Evolutionary conservation across 2,797 vertebrate genomes (phyloP), one percentile per base, ranked within the genome.

Genomic region (Syndactyla subalaris): DNA sequence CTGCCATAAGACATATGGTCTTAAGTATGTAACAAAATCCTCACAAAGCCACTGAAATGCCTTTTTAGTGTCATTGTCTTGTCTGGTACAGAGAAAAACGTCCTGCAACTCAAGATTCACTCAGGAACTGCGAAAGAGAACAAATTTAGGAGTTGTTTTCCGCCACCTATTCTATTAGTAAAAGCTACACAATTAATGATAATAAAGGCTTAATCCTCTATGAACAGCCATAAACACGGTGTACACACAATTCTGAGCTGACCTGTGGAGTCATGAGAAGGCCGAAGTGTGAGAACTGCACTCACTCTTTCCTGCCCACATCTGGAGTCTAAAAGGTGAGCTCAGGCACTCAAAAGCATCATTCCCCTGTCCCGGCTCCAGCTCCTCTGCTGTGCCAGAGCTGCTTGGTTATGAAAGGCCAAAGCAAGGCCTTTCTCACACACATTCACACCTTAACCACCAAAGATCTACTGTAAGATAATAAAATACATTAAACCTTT

Each of bases 381-480:
- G 39, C 29, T 34, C 6, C 4, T 17, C 39, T 22, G 57, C 68
- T 34, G 32, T 3, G 51, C 27, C 55, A 76, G 32, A 78, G 49
- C 14, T 32, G 26, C 45, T 46, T 2, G 38, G 34, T 29, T 78
- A 16, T 0, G 3, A 65, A 45, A 84, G 12, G 51, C 46, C 62
- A 38, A 70, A 66, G 71, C 9, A 14, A 73, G 32, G 79, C 22
- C 71, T 46, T 14, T 18, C 3, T 45, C 72, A 77, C 32, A 45
- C 18, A 19, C 12, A 1, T 34, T 74, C 39, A 38, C 54, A 66
- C 34, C 24, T 48, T 2, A 66, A 39, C 46, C 46, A 45, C 32
- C 48, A 20, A 13, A 49, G 1, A 43, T 0, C 0, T 41, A 24
- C 4, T 2, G 6, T 0, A 32, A 52, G 41, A 57, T 10, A 45